Conservation (phyloP, 1,140 invertebrate genomes). For the Frieseomelitta varia region DNA sequence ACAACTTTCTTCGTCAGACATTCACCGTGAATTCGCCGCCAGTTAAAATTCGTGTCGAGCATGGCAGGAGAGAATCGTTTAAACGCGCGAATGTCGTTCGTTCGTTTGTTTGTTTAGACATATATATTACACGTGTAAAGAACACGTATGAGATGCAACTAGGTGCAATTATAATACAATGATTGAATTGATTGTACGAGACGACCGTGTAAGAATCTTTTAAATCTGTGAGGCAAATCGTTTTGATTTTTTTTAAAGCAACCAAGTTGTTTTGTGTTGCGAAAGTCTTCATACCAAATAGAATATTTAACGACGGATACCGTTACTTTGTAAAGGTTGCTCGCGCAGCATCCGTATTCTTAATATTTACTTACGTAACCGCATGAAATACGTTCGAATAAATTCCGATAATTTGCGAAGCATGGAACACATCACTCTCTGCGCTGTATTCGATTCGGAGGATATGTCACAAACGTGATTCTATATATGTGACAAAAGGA, state of each 20-base stretch:
- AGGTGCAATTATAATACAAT: background rate
- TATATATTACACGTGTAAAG: background rate
- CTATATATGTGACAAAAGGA: rapidly evolving
- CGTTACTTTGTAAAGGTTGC: background rate
- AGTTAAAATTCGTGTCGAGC: slow-evolving; percentile 3
- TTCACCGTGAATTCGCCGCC: background rate
- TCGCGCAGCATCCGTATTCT: slow-evolving; percentile 26
- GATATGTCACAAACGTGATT: background rate
- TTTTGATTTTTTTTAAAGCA: too few species aligned
- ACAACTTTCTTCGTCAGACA: slow-evolving; percentile 14
- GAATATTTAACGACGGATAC: background rate
- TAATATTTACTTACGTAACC: background rate
- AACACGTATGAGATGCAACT: background rate
- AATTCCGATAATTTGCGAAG: too few species aligned
- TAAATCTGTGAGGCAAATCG: background rate
- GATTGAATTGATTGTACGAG: background rate
- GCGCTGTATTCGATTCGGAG: background rate
- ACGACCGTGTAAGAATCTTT: background rate
- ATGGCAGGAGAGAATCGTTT: too few species aligned
- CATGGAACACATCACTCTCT: too few species aligned
- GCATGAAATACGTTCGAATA: background rate
- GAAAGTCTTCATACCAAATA: background rate
- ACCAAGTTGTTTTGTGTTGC: too few species aligned
- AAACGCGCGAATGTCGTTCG: too few species aligned
- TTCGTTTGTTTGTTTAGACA: background rate